phyloP scores from a whole-genome alignment of 1,140 invertebrate genomes.

The Ladona fulva region DNA sequence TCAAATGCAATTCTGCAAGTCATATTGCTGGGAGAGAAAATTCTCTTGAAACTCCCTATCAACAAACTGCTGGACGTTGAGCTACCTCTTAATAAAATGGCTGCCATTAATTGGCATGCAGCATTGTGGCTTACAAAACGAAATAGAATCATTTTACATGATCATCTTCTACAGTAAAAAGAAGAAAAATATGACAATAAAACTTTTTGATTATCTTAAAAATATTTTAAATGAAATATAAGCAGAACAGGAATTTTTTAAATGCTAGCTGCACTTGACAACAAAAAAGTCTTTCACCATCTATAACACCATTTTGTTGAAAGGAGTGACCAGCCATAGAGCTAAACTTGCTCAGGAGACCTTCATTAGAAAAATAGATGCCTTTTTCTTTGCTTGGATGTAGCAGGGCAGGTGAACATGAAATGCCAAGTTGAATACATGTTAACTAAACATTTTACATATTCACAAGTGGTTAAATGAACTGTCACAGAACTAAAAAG shows the following conservation, averaged over 20 bases:
- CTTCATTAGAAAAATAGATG: conserved; percentile 7
- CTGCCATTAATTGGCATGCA: no score
- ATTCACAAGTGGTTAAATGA: neutral
- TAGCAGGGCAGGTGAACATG: conserved; percentile 2
- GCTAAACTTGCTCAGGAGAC: neutral
- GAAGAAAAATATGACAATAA: neutral
- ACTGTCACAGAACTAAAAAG: neutral
- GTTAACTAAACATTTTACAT: neutral
- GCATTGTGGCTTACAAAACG: no score
- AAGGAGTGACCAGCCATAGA: neutral
- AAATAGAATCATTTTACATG: no score
- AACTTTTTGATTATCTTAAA: neutral
- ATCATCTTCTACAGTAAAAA: no score
- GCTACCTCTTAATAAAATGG: no score
- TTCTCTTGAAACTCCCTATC: no score
- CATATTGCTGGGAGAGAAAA: no score
- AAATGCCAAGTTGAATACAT: conserved; percentile 2
- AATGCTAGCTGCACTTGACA: neutral
- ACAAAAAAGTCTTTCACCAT: neutral
- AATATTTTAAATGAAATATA: neutral
- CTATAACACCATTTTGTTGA: neutral
- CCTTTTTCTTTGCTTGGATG: neutral
- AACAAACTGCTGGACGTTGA: no score
- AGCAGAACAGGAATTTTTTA: neutral
- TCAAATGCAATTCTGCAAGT: neutral